Base-by-base conservation (phyloP, 1,140 invertebrate genomes). In the Diuraphis noxia region DNA sequence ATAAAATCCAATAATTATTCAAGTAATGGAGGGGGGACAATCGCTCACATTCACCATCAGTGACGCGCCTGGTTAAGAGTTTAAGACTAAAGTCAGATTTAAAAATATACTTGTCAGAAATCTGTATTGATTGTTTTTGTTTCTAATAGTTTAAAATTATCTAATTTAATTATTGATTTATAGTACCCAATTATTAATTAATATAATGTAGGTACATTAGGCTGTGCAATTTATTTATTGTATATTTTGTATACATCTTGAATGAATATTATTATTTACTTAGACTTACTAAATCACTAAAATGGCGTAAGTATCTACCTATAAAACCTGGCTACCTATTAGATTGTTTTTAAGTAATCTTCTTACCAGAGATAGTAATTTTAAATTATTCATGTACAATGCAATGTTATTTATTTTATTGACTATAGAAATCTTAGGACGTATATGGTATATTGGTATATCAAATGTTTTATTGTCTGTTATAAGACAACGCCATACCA, bases 401-500 rank as follows among this genome's bases (percentile, higher is more conserved):
- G 38, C 81, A 40, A 84, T 84, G 81, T 84, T n/a, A n/a, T 40
- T 84, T 84, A 84, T 84, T 84, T 84, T 40, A 84, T 41, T 41
- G 21, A 40, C 79, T 38, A 23, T 25, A 41, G 5, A 84, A 84
- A 10, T 84, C 41, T 84, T 41, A 41, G 19, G 38, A 84, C 81
- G 40, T 41, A 84, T 84, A 84, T 30, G 38, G 79, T 40, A 30
- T 81, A 38, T 81, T 10, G 1, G 56, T 40, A 30, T 81, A 38
- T 81, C 23, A 0, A n/a, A n/a, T 63, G n/a, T 72, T 72, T 72
- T 34, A 72, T 72, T 72, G 30, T 72, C 30, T 72, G 56, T 72
- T 72, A n/a, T n/a, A n/a, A 72, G 56, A 72, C 30, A 0, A 72
- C 13, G 56, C n/a, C 56, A 72, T 72, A 34, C 30, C 30, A 72